phyloP scores from a whole-genome alignment of 2,888 invertebrate genomes.

The Dexiosoma caninum region DNA sequence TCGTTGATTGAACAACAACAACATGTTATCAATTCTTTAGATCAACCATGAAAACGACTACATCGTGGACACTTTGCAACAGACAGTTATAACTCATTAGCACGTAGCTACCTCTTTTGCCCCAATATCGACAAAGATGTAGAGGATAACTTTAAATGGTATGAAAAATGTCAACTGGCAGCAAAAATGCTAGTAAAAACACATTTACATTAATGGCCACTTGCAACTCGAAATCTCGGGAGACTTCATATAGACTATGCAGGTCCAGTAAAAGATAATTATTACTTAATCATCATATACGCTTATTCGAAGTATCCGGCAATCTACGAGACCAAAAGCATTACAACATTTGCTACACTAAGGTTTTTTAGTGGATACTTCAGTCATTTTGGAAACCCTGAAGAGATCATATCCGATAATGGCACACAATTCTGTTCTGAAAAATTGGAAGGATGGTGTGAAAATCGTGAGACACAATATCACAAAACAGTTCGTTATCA shows the following conservation, averaged over 20 bases:
- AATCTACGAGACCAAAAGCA: not conserved
- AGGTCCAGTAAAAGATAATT: too few relatives aligned
- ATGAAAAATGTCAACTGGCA: conserved; percentile 4
- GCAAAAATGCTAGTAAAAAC: conserved; percentile 18
- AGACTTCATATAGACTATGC: too few relatives aligned
- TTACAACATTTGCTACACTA: not conserved
- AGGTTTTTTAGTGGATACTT: not conserved
- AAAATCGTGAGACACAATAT: not conserved
- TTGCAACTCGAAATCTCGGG: too few relatives aligned
- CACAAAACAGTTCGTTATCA: conserved; percentile 23
- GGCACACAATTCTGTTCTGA: conserved; percentile 11
- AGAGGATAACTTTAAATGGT: conserved; percentile 61
- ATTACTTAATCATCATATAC: too few relatives aligned
- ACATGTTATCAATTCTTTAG: not conserved
- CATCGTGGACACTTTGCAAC: conserved; percentile 11
- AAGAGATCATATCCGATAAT: conserved; percentile 10
- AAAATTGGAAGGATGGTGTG: not conserved
- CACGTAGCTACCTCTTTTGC: conserved; percentile 29
- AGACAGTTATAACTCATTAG: conserved; percentile 13
- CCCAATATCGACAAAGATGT: conserved; percentile 62
- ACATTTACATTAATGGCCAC: too few relatives aligned
- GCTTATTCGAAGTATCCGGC: too few relatives aligned
- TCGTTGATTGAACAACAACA: conserved; percentile 16
- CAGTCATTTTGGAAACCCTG: not conserved
- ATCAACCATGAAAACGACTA: conserved; percentile 13